Conservation (phyloP, 2,113 vertebrate species). For the Romanogobio albipinnatus region DNA sequence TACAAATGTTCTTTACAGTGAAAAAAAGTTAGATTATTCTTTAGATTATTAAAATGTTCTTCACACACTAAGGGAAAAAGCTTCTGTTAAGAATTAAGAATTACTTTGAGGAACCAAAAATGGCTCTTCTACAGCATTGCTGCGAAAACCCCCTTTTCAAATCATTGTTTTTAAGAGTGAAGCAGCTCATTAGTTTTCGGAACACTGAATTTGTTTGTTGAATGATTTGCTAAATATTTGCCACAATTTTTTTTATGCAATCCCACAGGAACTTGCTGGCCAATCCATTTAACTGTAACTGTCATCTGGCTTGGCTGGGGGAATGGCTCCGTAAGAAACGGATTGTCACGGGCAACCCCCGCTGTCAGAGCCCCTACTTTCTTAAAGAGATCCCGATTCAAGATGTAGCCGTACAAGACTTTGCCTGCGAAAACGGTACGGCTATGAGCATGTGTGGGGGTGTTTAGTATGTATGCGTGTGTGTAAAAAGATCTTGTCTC, state of each 20-base stretch:
- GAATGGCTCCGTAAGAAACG: slow-evolving; percentile 96
- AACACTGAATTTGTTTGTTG: background rate
- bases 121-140: too few relatives aligned
- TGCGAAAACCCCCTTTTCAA: too few relatives aligned
- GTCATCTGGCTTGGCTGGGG: slow-evolving; percentile 94
- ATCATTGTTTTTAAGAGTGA: too few relatives aligned
- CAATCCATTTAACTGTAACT: slow-evolving; percentile 99
- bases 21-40: too few relatives aligned
- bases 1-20: too few relatives aligned
- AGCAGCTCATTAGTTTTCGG: background rate
- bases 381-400: slow-evolving; percentile 98
- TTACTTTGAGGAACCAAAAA: too few relatives aligned
- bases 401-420: slow-evolving; percentile 96
- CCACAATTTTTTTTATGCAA: slow-evolving; percentile 5
- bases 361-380: slow-evolving; percentile 96
- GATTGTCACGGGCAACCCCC: slow-evolving; percentile 96
- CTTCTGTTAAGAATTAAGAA: too few relatives aligned
- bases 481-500: slow-evolving; percentile 4
- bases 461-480: background rate
- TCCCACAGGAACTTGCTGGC: slow-evolving; percentile 87
- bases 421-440: slow-evolving; percentile 94
- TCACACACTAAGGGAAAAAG: too few relatives aligned
- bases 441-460: background rate
- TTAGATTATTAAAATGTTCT: too few relatives aligned
- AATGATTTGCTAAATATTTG: background rate